Conservation (phyloP, 64 coral and sea anemone genomes). For the Cladopsammia gracilis region DNA sequence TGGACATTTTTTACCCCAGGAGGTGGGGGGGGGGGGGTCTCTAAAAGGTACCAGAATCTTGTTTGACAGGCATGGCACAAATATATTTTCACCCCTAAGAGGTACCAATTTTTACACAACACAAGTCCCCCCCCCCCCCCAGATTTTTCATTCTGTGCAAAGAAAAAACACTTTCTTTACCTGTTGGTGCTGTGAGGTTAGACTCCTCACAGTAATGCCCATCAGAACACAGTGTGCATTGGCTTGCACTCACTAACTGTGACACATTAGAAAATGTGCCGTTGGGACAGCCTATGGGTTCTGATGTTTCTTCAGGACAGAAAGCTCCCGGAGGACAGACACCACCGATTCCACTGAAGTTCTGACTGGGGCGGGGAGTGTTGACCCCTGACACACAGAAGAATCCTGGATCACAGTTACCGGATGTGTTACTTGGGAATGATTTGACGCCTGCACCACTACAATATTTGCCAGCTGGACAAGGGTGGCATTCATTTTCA, state of each 20-base stretch:
- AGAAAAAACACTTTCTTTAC: background rate
- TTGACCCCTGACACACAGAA: slow-evolving; percentile 87
- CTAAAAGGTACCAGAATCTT: no score
- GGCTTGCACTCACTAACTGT: slow-evolving; percentile 53
- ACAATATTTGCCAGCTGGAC: slow-evolving; percentile 86
- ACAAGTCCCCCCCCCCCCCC: no score
- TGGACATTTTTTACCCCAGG: no score
- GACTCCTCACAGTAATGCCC: slow-evolving; percentile 92
- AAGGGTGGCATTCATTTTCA: slow-evolving; percentile 77
- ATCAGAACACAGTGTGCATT: slow-evolving; percentile 90
- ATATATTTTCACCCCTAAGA: no score
- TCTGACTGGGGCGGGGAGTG: slow-evolving; percentile 79
- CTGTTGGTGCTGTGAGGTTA: slow-evolving; percentile 93
- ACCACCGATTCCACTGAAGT: slow-evolving; percentile 91
- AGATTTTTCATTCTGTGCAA: no score
- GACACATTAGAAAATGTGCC: slow-evolving; percentile 95
- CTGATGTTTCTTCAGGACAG: slow-evolving; percentile 68
- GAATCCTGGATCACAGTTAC: slow-evolving; percentile 88
- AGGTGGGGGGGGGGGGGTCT: no score
- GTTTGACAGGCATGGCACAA: no score
- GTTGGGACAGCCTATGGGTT: slow-evolving; percentile 89
- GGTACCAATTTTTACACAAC: no score
- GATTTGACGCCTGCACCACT: slow-evolving; percentile 63
- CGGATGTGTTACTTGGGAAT: slow-evolving; percentile 83
- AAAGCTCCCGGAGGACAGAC: slow-evolving; percentile 89